Conservation (phyloP, 2,113 vertebrate genomes). For the Rhabdornis inornatus region DNA sequence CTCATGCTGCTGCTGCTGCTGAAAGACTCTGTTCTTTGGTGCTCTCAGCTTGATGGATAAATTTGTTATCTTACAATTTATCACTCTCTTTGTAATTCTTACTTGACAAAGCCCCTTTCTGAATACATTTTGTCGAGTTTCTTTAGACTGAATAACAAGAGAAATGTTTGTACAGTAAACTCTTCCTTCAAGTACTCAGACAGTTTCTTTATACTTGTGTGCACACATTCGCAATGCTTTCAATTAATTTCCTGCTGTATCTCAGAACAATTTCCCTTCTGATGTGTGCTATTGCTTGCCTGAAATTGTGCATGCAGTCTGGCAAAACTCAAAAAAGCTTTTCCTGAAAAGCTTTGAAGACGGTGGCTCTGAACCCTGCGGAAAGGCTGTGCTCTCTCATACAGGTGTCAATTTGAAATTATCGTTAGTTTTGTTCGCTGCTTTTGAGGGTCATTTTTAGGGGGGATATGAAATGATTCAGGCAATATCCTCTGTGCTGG, state of each 20-base stretch:
- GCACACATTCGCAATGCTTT: neutral
- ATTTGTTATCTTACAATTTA: neutral
- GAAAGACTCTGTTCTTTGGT: neutral
- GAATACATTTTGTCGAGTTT: neutral
- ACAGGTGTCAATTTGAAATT: neutral
- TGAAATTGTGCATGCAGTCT: neutral
- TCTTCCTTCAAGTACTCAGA: neutral
- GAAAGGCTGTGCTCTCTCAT: neutral
- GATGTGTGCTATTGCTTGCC: neutral
- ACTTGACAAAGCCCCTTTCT: neutral
- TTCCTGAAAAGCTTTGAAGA: neutral
- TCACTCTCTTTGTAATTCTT: neutral
- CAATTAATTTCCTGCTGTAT: neutral
- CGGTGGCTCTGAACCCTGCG: neutral
- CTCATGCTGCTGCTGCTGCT: neutral
- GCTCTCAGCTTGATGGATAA: neutral
- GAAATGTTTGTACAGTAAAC: neutral
- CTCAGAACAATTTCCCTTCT: neutral
- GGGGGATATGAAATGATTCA: neutral
- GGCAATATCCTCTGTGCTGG: neutral
- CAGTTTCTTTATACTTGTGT: neutral
- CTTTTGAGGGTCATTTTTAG: neutral
- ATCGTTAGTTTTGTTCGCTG: neutral
- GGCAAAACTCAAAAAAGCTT: neutral
- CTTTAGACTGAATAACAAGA: neutral